A percentile compares a stretch with the other conserved stretches of the same genome.
Evolutionary conservation across 2,888 invertebrate species (phyloP).

Genomic region (Tetramorium bicarinatum): DNA sequence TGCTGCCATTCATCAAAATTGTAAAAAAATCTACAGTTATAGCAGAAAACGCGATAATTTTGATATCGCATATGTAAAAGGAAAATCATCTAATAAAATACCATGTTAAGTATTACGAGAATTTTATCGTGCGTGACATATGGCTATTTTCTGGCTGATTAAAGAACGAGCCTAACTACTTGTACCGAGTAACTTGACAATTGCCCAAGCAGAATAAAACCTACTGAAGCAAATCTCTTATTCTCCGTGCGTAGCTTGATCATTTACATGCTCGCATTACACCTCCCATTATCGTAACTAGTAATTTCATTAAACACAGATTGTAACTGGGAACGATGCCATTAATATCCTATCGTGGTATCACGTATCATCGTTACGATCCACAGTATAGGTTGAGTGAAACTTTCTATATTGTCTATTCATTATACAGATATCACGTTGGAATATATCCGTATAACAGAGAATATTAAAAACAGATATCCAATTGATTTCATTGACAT

Average conservation of each 20-base stretch:
- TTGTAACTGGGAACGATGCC: conserved; percentile 29
- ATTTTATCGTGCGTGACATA: not conserved
- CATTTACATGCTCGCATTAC: conserved; percentile 39
- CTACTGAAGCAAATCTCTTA: conserved; percentile 32
- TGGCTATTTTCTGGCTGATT: not conserved
- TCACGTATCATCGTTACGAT: conserved; percentile 38
- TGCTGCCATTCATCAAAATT: not conserved
- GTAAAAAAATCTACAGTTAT: not conserved
- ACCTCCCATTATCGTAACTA: conserved; percentile 25
- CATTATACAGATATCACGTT: not conserved
- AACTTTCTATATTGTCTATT: not conserved
- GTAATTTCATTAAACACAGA: conserved; percentile 48
- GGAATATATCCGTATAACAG: not conserved
- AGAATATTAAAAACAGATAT: conserved; percentile 23
- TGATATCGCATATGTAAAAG: not conserved
- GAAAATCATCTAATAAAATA: not conserved
- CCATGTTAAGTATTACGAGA: not conserved
- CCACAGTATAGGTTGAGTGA: not conserved
- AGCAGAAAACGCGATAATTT: not conserved
- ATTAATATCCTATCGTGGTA: conserved; percentile 31
- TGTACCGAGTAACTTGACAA: not conserved
- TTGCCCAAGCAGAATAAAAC: not conserved
- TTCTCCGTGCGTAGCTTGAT: conserved; percentile 7
- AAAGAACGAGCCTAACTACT: conserved; percentile 34
- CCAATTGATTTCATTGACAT: not conserved